Conservation (phyloP, 2,888 invertebrate species). For the Synanthedon tipuliformis region DNA sequence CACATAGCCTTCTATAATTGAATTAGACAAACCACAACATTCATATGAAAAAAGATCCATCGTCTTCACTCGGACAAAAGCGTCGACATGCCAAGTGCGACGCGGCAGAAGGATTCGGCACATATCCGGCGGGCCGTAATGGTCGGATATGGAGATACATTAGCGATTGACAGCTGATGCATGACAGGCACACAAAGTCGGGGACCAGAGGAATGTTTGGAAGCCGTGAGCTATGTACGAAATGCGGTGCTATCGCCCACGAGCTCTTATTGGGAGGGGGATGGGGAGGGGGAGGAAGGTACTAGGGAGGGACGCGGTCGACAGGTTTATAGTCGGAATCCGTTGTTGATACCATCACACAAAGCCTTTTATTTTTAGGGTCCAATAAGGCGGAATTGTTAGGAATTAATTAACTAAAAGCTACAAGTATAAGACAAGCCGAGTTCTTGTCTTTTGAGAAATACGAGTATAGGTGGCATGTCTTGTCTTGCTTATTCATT, state of each 20-base stretch:
- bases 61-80: not conserved
- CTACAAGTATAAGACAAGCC: not conserved
- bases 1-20: no score
- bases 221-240: not conserved
- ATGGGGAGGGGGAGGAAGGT: not conserved
- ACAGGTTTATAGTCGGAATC: not conserved
- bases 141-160: constrained; percentile 3
- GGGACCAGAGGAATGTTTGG: not conserved
- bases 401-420: not conserved
- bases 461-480: no score
- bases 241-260: not conserved
- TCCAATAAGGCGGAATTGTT: not conserved
- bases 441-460: no score
- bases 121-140: not conserved
- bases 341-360: not conserved
- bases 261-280: not conserved
- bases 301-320: not conserved
- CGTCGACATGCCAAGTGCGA: not conserved
- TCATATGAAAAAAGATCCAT: not conserved
- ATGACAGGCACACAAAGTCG: not conserved
- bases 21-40: no score
- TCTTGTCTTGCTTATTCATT: no score
- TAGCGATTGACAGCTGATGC: constrained; percentile 10
- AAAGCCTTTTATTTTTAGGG: not conserved
- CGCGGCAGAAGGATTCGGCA: not conserved